Conservation (phyloP, 30 jellyfish, hydroid and myxozoan species). For the Turritopsis rubra region DNA sequence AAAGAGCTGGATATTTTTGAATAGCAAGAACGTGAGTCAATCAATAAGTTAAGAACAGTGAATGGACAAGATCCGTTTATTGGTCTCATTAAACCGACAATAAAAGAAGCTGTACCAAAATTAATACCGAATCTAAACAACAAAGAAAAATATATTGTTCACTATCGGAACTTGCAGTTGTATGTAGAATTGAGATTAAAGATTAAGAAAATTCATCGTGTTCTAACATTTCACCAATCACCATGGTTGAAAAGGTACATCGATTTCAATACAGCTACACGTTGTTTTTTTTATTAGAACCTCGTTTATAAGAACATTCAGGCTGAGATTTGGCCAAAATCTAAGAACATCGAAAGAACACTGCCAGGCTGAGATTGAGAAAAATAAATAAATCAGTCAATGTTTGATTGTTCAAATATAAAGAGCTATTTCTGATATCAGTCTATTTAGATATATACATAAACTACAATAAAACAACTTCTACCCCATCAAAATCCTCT, state of each 20-base stretch:
- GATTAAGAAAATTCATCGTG: conserved; percentile 41
- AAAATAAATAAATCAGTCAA: too few relatives aligned
- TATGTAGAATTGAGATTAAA: conserved; percentile 29
- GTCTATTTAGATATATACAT: too few relatives aligned
- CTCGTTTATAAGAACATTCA: too few relatives aligned
- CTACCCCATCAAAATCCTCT: too few relatives aligned
- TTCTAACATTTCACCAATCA: conserved; percentile 39
- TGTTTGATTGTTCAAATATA: too few relatives aligned
- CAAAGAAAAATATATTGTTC: conserved; percentile 46
- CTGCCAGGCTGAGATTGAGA: too few relatives aligned
- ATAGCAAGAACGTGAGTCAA: not conserved
- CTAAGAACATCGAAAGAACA: too few relatives aligned
- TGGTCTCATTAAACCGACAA: not conserved
- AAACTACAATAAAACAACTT: too few relatives aligned
- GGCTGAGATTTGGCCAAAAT: too few relatives aligned
- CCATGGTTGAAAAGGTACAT: conserved; percentile 46
- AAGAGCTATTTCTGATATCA: too few relatives aligned
- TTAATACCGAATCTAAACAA: conserved; percentile 36
- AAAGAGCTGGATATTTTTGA: not conserved
- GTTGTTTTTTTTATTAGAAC: too few relatives aligned
- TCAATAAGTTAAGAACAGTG: not conserved
- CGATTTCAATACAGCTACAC: conserved; percentile 45
- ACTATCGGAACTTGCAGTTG: conserved; percentile 37
- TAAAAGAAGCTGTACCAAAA: not conserved
- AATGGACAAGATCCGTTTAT: not conserved